Evolutionary conservation across 2,113 vertebrate genomes (phyloP), one percentile per base, ranked within the genome.

Genomic region (Dryoscopus gambensis): DNA sequence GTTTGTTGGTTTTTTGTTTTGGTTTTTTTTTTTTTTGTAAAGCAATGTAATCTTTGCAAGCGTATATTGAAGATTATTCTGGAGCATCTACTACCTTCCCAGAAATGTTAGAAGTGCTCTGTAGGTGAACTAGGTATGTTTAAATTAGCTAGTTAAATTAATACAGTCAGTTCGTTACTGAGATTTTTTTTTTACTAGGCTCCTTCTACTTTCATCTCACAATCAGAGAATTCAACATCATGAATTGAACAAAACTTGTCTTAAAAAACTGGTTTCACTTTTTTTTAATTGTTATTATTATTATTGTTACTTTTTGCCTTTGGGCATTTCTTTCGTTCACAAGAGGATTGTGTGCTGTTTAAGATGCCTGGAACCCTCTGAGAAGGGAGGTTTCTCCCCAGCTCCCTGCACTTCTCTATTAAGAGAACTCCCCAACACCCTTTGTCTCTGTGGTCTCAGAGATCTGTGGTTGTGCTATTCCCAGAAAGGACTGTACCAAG

Each of bases 31-130:
- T 56, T 64, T 65, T 78, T 39, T 67, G 80, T 93, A 97, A 97
- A 98, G 96, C 96, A 93, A 89, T 98, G 97, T 98, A 98, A 97
- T 96, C 97, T 98, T 98, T 98, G 97, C 94, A 97, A 97, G 97
- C 96, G 55, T 97, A 97, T 98, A 97, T 95, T 98, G 97, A 98
- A 98, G 95, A 97, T 98, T 96, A 96, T 97, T 98, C 98, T 97
- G 97, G 97, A 97, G 97, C 97, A 97, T 98, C 98, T 98, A 96
- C 95, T 98, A 97, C 97, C 95, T 98, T 98, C 96, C 97, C 98
- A 97, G 98, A 98, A 98, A 97, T 88, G 95, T 98, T 98, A 97
- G 96, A 89, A 91, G 97, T 98, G 97, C 96, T 97, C 93, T 98
- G 79, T 98, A 97, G 95, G 94, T 97, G 97, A 97, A 96, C 94